Percentiles rank a stretch among this genome's conserved stretches.
Conservation (phyloP, 2,113 vertebrate species). For the Chionomys nivalis region DNA sequence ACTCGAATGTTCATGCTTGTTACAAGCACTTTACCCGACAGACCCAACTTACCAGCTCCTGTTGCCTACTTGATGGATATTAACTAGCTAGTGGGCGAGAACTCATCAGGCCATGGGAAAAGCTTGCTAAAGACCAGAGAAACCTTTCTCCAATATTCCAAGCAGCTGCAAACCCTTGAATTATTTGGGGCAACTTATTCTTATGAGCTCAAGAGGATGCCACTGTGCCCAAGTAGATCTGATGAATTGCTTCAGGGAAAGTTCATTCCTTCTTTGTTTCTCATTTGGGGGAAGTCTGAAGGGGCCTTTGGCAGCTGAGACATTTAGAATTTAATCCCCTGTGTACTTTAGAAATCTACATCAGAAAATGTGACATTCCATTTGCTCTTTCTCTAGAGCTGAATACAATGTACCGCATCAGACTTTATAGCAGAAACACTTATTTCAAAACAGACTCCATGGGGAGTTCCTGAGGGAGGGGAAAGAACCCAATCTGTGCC, state of each 20-base stretch:
- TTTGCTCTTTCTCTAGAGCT: constrained; percentile 26
- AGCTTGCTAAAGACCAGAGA: not conserved
- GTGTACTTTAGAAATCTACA: constrained; percentile 54
- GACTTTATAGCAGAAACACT: constrained; percentile 61
- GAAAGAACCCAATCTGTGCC: constrained; percentile 37
- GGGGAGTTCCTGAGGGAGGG: constrained; percentile 27
- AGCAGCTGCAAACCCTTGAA: constrained; percentile 59
- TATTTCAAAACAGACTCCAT: constrained; percentile 55
- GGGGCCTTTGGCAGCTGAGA: constrained; percentile 73
- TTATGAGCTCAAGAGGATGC: constrained; percentile 18
- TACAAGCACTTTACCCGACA: not conserved
- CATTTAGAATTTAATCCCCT: constrained; percentile 74
- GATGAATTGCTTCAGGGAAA: constrained; percentile 57
- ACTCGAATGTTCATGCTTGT: not conserved
- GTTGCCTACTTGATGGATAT: not conserved
- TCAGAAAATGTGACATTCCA: constrained; percentile 66
- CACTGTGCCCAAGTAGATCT: constrained; percentile 54
- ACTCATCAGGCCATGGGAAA: not conserved
- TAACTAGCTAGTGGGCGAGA: not conserved
- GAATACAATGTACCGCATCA: constrained; percentile 60
- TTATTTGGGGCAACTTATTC: constrained; percentile 44
- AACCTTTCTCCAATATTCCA: not conserved
- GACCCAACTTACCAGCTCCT: no score
- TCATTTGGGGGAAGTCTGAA: constrained; percentile 69
- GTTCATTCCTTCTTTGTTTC: constrained; percentile 71